Evolutionary conservation across 2,888 invertebrate species (phyloP).

Genomic region (Synanthedon andrenaeformis): DNA sequence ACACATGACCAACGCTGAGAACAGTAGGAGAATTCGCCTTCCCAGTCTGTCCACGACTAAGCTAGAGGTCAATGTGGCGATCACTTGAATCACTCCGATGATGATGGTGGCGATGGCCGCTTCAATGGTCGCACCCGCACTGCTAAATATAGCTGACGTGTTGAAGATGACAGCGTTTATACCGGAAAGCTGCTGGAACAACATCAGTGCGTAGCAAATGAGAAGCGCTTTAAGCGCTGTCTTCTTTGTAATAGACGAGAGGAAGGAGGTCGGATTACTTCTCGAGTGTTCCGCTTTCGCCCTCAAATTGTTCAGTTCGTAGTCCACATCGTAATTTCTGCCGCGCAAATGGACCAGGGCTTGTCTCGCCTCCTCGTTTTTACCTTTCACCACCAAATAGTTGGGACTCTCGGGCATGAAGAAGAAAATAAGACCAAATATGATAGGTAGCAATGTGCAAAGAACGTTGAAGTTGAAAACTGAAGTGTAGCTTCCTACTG

Average conservation of each 20-base stretch:
- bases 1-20: slow-evolving; percentile 79
- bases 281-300: slow-evolving; percentile 62
- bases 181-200: slow-evolving; percentile 90
- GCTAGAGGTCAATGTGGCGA: slow-evolving; percentile 80
- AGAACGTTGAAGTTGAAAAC: slow-evolving; percentile 74
- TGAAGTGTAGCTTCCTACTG: slow-evolving; percentile 71
- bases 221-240: slow-evolving; percentile 75
- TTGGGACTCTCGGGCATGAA: slow-evolving; percentile 92
- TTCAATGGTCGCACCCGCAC: slow-evolving; percentile 71
- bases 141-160: slow-evolving; percentile 78
- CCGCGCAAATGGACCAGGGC: slow-evolving; percentile 83
- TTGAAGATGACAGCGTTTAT: slow-evolving; percentile 89
- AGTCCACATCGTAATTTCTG: slow-evolving; percentile 73
- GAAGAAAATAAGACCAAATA: slow-evolving; percentile 78
- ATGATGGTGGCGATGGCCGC: slow-evolving; percentile 78
- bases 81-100: slow-evolving; percentile 85
- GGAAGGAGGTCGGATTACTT: slow-evolving; percentile 67
- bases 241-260: slow-evolving; percentile 68
- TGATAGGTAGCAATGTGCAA: slow-evolving; percentile 74
- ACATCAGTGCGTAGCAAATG: slow-evolving; percentile 84
- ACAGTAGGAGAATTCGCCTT: slow-evolving; percentile 78
- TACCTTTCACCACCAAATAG: slow-evolving; percentile 74
- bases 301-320: slow-evolving; percentile 74
- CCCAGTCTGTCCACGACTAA: slow-evolving; percentile 85
- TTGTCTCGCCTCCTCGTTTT: slow-evolving; percentile 74